Percentiles rank a stretch among this genome's conserved stretches.
phyloP scores from a whole-genome alignment of 2,797 vertebrate species.

The Chromobotia macracanthus region DNA sequence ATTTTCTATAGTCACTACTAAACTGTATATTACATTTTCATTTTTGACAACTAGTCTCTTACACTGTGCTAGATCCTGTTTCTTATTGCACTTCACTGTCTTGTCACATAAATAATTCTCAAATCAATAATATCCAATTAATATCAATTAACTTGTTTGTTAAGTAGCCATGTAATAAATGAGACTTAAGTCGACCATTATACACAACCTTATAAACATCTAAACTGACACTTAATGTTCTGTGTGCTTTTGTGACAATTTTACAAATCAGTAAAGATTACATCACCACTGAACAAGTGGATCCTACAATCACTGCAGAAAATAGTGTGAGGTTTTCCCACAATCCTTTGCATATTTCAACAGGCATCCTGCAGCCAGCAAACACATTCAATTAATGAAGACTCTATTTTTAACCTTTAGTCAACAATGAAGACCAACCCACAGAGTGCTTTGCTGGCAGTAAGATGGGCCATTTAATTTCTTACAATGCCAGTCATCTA shows the following conservation, averaged over 20 bases:
- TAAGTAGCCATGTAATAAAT: no score
- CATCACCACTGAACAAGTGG: neutral
- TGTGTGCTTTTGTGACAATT: neutral
- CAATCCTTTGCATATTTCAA: constrained; percentile 26
- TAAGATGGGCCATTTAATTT: constrained; percentile 13
- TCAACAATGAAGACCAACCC: neutral
- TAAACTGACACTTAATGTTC: no score
- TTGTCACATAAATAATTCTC: no score
- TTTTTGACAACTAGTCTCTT: no score
- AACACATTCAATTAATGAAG: constrained; percentile 32
- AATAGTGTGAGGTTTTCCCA: constrained; percentile 14
- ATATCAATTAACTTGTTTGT: neutral
- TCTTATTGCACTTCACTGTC: neutral
- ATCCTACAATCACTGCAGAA: neutral
- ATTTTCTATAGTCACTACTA: no score
- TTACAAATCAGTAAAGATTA: neutral
- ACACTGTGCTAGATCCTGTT: neutral
- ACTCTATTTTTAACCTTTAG: constrained; percentile 10
- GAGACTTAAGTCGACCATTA: no score
- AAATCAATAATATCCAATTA: no score
- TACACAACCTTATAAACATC: no score
- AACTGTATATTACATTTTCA: no score
- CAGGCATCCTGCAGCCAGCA: constrained; percentile 32
- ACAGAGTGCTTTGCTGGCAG: constrained; percentile 36
- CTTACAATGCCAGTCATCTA: constrained; percentile 13